Evolutionary conservation across 1,140 invertebrate species (phyloP), one percentile per base, ranked within the genome.

Genomic region (Cataglyphis hispanica): DNA sequence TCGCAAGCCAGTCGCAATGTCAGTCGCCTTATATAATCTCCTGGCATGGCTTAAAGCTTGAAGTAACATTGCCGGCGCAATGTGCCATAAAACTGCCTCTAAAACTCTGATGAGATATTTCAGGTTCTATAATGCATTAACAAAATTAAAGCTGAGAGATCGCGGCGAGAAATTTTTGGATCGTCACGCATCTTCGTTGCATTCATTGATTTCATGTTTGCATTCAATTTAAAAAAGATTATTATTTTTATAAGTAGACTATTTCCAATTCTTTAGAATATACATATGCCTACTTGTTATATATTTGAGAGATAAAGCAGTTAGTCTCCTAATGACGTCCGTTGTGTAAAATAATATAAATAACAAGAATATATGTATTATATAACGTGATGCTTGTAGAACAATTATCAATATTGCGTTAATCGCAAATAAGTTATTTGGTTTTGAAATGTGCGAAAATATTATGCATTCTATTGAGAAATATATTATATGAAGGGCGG

Each of bases 341-440:
- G 8, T 11, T 27, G 25, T n/a, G 27, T 53, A 56, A 10, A 80
- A 70, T 72, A 56, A 60, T 31, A 13, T 53, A 37, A 50, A 19
- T 25, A 46, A 16, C 2, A 19, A 40, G 19, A 72, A 19, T 50
- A 11, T 58, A 60, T 60, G 19, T 67, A 74, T 46, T 53, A 34
- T 60, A 67, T 37, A 72, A 43, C n/a, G 7, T 25, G 53, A 31
- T 81, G 66, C 40, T 83, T 83, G 78, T 56, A 22, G 8, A 72
- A 27, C 37, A 46, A 81, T 83, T 60, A 83, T 81, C 43, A 25
- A n/a, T 50, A 34, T 43, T 81, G 25, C 27, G 61, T 83, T 72
- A 83, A 72, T 83, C n/a, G 25, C 19, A 46, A 34, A 27, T 37
- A 60, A 83, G 74, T 25, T 60, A 83, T 74, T 83, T 27, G n/a